A percentile compares a stretch with the other conserved stretches of the same genome.
Evolutionary conservation across 1,140 invertebrate species (phyloP).

Genomic region (Scaptodrosophila lebanonensis): DNA sequence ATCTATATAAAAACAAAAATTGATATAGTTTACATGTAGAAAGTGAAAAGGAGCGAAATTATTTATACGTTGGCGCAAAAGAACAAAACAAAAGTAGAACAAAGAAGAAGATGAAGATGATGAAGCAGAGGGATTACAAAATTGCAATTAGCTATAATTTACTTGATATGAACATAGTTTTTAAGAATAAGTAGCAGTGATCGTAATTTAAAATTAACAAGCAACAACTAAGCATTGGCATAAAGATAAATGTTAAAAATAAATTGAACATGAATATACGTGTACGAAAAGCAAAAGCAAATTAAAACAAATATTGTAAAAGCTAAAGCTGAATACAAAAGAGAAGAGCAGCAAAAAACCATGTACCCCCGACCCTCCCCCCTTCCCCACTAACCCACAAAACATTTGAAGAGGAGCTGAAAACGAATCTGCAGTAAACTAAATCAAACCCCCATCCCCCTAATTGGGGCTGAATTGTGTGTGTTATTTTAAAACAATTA

Average conservation of each 20-base stretch:
- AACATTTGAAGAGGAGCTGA: too few relatives aligned
- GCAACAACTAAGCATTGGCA: constrained; percentile 12
- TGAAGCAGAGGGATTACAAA: constrained; percentile 29
- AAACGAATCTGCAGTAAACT: too few relatives aligned
- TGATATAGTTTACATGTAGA: background rate
- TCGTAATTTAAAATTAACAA: constrained; percentile 73
- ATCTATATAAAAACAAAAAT: background rate
- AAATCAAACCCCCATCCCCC: too few relatives aligned
- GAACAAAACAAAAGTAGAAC: constrained; percentile 40
- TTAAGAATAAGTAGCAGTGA: constrained; percentile 72
- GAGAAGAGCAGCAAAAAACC: too few relatives aligned
- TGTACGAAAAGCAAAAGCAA: constrained; percentile 73
- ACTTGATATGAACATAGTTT: constrained; percentile 64
- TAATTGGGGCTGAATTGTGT: too few relatives aligned
- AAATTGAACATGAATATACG: constrained; percentile 43
- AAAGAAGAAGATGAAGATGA: constrained; percentile 21
- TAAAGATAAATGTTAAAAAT: constrained; percentile 34
- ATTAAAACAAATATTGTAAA: constrained; percentile 65
- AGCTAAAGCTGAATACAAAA: constrained; percentile 51
- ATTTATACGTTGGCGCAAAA: constrained; percentile 69
- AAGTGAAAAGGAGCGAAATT: constrained; percentile 42
- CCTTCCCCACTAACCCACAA: too few relatives aligned
- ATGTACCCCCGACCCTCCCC: too few relatives aligned
- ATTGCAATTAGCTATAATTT: constrained; percentile 63
- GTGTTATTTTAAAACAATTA: too few relatives aligned